Evolutionary conservation across 2,888 invertebrate genomes (phyloP).

Genomic region (Camptogramma bilineatum): DNA sequence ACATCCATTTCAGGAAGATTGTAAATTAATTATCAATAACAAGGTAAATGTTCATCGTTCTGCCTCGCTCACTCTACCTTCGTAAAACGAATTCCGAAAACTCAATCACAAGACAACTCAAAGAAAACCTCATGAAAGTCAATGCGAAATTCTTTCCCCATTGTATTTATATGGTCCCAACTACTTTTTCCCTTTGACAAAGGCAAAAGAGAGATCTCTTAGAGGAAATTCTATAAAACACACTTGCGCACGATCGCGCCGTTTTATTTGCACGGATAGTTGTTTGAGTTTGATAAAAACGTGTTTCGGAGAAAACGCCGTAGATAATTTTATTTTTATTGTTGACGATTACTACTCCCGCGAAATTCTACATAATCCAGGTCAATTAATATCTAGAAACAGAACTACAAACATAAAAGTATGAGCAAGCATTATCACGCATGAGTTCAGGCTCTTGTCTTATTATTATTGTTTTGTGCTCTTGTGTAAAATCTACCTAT

Average conservation of each 20-base stretch:
- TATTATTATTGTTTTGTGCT: no score
- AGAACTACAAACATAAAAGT: neutral
- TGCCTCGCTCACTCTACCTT: neutral
- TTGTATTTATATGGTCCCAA: constrained; percentile 25
- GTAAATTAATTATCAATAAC: neutral
- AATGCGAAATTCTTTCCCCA: constrained; percentile 26
- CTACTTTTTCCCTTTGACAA: constrained; percentile 29
- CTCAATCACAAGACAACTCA: constrained; percentile 25
- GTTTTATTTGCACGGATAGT: constrained; percentile 22
- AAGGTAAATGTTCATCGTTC: neutral
- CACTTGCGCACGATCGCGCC: constrained; percentile 24
- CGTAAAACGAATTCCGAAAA: constrained; percentile 21
- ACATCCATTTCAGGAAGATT: neutral
- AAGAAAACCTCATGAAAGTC: constrained; percentile 32
- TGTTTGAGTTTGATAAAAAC: constrained; percentile 1
- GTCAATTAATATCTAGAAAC: no score
- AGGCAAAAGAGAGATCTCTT: constrained; percentile 29
- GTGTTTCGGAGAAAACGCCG: neutral
- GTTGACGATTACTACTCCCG: neutral
- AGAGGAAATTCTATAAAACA: constrained; percentile 31
- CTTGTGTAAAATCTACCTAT: no score
- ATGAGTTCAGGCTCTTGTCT: no score
- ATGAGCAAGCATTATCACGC: no score
- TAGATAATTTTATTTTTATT: constrained; percentile 2
- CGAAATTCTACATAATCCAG: neutral